Base-by-base conservation (phyloP, 2,888 invertebrate species). In the Parapristionchus giblindavisi region DNA sequence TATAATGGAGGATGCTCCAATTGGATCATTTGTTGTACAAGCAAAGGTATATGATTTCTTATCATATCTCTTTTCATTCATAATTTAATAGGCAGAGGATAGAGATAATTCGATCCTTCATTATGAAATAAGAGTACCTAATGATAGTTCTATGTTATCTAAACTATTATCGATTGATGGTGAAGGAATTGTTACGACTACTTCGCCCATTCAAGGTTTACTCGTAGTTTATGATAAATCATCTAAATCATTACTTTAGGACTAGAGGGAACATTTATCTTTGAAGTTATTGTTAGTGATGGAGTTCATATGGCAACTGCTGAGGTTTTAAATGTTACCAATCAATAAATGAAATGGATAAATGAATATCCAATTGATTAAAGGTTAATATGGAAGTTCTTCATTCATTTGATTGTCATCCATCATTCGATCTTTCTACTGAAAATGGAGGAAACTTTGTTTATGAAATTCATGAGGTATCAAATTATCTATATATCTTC, bases 1-100 rank as follows among this genome's bases (percentile, higher is more conserved):
- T 6, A 34, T 72, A 8, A 72, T 72, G 72, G 72, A 72, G 8
- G 60, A 72, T 27, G 60, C 72, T 2, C 72, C 72, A 11, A n/a
- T 34, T 29, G 72, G 72, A 11, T 43, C 52, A 21, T 60, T 72
- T 24, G 60, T 72, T 48, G 43, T 72, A 8, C 27, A 32, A 14
- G 48, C 72, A 21, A 11, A 60, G 48, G 72, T 72, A 24, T 32
- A 24, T 24, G n/a, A 54, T 54, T n/a, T 48, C 21, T 11, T 21
- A 48, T 48, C 11, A 48, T 48, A 48, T 48, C 48, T 14, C 11
- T 17, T 8, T 21, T 8, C 11, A 58, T 24, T 21, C 14, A 8
- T 63, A 8, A 29, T 11, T 29, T 24, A 32, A 24, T 14, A 63
- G 63, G 63, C 63, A 11, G 8, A 17, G 17, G 63, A 63, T 36